A percentile compares a stretch with the other conserved stretches of the same genome.
Conservation (phyloP, 2,113 vertebrate genomes). For the Chauna torquata region DNA sequence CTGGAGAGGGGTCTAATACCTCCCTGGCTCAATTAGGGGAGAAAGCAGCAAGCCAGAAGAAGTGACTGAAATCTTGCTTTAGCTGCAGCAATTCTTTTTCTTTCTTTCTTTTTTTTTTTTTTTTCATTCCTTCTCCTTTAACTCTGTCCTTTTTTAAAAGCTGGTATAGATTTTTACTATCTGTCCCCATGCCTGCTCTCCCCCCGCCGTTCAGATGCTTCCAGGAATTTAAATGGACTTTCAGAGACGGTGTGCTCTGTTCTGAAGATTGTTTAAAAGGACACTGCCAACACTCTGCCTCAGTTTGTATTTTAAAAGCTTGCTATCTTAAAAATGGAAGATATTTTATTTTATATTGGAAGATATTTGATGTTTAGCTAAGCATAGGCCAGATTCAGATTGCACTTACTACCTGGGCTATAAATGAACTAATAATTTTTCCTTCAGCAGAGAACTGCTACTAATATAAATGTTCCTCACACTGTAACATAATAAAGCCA, state of each 20-base stretch:
- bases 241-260: not conserved
- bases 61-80: not conserved
- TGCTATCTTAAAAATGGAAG: not conserved
- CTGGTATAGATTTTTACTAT: constrained; percentile 26
- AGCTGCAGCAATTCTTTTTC: not conserved
- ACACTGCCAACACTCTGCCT: not conserved
- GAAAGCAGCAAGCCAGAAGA: not conserved
- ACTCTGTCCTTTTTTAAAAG: not conserved
- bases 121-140: not conserved
- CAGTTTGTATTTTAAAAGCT: not conserved
- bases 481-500: not conserved
- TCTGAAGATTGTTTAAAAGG: not conserved
- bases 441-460: not conserved
- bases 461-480: not conserved
- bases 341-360: not conserved
- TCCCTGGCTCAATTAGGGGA: not conserved
- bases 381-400: not conserved
- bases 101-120: not conserved
- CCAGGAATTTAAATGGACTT: constrained; percentile 25
- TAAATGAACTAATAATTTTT: constrained; percentile 14
- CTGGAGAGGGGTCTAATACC: not conserved
- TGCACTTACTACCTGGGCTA: not conserved
- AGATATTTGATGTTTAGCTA: not conserved
- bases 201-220: not conserved
- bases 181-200: not conserved